These are phyloP conservation scores for Nemotelus pantherinus DNA, from an alignment of 2,888 invertebrate species.

Conservation along the genomic window DNA sequence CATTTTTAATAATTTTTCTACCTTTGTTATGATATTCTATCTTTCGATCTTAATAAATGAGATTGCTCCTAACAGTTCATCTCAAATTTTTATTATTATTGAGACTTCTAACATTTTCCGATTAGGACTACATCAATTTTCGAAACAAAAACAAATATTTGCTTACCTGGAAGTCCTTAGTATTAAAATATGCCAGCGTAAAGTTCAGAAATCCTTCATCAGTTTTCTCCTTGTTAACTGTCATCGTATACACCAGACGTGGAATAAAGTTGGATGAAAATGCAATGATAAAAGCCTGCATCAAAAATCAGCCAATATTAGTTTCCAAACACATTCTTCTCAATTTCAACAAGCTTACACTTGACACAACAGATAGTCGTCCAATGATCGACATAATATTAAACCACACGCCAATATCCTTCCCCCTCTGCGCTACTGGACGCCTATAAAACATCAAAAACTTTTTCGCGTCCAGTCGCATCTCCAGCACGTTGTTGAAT, in stretches of 20 bases:
- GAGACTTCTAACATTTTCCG: too few species aligned
- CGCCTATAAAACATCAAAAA: constrained; percentile 78
- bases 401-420: constrained; percentile 83
- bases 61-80: too few species aligned
- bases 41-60: too few species aligned
- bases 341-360: constrained; percentile 68
- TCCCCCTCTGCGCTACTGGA: constrained; percentile 77
- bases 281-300: constrained; percentile 81
- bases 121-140: too few species aligned
- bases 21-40: too few species aligned
- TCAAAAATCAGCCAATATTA: constrained; percentile 18
- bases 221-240: constrained; percentile 66
- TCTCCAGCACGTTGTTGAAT: constrained; percentile 84
- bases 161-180: constrained; percentile 68
- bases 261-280: constrained; percentile 88
- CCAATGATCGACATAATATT: constrained; percentile 78
- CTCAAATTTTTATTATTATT: too few species aligned
- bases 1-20: too few species aligned
- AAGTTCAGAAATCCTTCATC: constrained; percentile 75
- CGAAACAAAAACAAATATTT: not conserved
- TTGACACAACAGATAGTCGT: constrained; percentile 79
- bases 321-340: not conserved
- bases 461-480: constrained; percentile 84
- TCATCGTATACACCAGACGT: constrained; percentile 72
- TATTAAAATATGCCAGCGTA: constrained; percentile 74